These are phyloP conservation scores for Oceanodroma tethys DNA, from an alignment of 2,113 vertebrate genomes.

Conservation along the genomic window DNA sequence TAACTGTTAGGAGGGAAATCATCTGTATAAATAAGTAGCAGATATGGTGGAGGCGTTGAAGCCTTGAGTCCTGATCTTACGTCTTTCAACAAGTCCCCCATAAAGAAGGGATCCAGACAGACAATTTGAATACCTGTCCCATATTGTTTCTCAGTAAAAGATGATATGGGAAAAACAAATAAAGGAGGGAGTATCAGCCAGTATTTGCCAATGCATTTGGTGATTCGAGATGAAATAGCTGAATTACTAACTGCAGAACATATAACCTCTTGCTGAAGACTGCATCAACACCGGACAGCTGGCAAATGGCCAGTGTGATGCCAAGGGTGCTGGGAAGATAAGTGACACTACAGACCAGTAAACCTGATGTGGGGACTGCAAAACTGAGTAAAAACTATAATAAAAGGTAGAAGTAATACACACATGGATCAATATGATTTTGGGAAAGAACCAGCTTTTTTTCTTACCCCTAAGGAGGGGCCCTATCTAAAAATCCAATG, in stretches of 20 bases:
- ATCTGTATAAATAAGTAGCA: neutral
- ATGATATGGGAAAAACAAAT: neutral
- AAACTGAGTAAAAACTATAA: neutral
- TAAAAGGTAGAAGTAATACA: neutral
- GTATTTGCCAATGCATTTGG: neutral
- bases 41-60: neutral
- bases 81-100: neutral
- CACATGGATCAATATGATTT: neutral
- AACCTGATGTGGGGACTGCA: neutral
- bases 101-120: neutral
- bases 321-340: neutral
- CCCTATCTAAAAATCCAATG: neutral
- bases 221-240: neutral
- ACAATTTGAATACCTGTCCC: neutral
- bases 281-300: neutral
- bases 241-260: neutral
- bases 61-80: neutral
- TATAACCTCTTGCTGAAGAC: neutral
- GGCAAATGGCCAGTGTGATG: neutral
- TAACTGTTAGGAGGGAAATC: neutral
- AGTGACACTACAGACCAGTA: neutral
- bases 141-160: neutral
- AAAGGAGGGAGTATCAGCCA: neutral
- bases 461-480: neutral
- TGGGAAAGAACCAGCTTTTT: neutral